phyloP scores from a whole-genome alignment of 2,113 vertebrate species.

The Limnothrissa miodon region DNA sequence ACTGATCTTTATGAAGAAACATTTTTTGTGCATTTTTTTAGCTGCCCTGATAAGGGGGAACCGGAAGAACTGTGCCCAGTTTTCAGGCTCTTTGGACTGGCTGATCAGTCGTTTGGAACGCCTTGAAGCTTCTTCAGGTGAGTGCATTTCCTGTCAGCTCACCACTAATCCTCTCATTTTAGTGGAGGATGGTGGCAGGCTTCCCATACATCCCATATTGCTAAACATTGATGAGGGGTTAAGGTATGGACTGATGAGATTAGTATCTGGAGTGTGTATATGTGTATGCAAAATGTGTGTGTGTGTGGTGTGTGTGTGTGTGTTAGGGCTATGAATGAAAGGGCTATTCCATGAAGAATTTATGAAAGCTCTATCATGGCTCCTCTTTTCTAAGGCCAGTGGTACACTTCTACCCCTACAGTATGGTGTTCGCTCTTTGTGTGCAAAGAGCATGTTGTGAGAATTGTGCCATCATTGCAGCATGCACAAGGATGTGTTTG shows the following conservation, averaged over 20 bases:
- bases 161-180: not conserved
- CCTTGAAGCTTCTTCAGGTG: slow-evolving; percentile 95
- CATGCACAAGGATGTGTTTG: too few relatives aligned
- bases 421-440: too few relatives aligned
- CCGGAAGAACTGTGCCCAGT: slow-evolving; percentile 97
- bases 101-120: slow-evolving; percentile 92
- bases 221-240: not conserved
- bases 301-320: not conserved
- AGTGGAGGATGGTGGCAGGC: not conserved
- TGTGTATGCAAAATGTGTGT: not conserved
- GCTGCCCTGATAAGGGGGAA: slow-evolving; percentile 95
- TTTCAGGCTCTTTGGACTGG: slow-evolving; percentile 95
- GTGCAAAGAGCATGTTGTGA: too few relatives aligned
- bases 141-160: slow-evolving; percentile 24
- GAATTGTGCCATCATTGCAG: too few relatives aligned
- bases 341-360: not conserved
- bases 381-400: not conserved
- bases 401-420: not conserved
- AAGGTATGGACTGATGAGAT: not conserved
- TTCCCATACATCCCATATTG: too few relatives aligned
- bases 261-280: not conserved
- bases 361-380: not conserved
- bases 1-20: not conserved
- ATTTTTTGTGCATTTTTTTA: slow-evolving; percentile 48
- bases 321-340: slow-evolving; percentile 24